phyloP scores from a whole-genome alignment of 2,888 invertebrate species.

The Athalia circularis region DNA sequence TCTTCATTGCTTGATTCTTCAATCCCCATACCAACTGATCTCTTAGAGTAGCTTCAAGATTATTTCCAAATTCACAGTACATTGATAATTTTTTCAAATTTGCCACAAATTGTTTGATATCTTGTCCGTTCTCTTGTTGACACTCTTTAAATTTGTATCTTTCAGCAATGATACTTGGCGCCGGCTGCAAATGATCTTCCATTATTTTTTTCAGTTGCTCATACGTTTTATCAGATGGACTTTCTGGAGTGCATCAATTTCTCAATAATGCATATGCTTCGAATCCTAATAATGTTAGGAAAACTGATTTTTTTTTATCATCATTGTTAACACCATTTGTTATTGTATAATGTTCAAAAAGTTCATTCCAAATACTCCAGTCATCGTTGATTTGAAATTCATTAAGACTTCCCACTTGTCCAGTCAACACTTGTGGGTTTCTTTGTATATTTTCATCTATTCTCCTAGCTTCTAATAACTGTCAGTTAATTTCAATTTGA shows the following conservation, averaged over 20 bases:
- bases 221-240: conserved; percentile 42
- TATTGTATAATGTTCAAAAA: conserved; percentile 17
- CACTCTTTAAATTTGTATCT: conserved; percentile 40
- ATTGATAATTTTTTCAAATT: conserved; percentile 31
- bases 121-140: conserved; percentile 5
- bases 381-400: conserved; percentile 13
- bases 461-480: not conserved
- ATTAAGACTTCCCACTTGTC: not conserved
- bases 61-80: conserved; percentile 43
- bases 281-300: not conserved
- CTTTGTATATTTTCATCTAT: not conserved
- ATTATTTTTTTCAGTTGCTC: conserved; percentile 34
- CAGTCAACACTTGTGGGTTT: not conserved
- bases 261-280: conserved; percentile 36
- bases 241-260: conserved; percentile 46
- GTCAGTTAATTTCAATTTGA: not conserved
- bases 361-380: conserved; percentile 26
- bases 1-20: conserved; percentile 1
- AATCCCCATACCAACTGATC: conserved; percentile 47
- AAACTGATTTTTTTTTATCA: conserved; percentile 32
- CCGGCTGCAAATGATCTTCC: conserved; percentile 45
- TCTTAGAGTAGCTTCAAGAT: conserved; percentile 23
- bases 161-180: conserved; percentile 43
- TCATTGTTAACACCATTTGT: conserved; percentile 24
- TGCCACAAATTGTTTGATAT: conserved; percentile 43